phyloP scores from a whole-genome alignment of 2,888 invertebrate genomes.

The Spisula subtruncata region DNA sequence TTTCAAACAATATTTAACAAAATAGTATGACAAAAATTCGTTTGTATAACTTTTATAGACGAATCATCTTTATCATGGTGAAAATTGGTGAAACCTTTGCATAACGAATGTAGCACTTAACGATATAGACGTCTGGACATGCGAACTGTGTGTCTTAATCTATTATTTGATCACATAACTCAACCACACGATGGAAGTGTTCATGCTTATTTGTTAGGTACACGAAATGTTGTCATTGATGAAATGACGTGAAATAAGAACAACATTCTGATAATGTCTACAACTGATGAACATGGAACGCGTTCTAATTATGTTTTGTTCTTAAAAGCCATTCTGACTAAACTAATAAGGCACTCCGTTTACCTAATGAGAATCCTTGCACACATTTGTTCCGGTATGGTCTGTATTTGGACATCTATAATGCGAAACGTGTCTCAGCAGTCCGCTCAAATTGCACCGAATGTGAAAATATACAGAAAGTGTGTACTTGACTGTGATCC shows the following conservation, averaged over 20 bases:
- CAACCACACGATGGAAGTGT: background rate
- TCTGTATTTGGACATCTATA: too few species aligned
- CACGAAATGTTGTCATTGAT: background rate
- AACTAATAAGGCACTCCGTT: too few species aligned
- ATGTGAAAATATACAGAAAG: too few species aligned
- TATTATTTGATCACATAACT: background rate
- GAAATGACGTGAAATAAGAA: background rate
- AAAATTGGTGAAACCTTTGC: background rate
- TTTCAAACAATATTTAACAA: too few species aligned
- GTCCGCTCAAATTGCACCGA: too few species aligned
- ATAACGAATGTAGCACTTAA: background rate
- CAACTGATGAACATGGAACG: background rate
- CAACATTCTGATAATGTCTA: background rate
- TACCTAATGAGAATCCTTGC: too few species aligned
- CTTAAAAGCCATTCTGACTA: too few species aligned
- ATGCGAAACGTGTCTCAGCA: too few species aligned
- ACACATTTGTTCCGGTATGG: too few species aligned
- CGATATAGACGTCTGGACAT: conserved; percentile 5
- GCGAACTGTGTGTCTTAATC: background rate
- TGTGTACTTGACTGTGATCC: background rate
- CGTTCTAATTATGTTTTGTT: too few species aligned
- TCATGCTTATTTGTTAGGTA: background rate
- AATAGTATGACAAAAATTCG: background rate
- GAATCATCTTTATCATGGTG: background rate
- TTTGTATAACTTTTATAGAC: background rate